phyloP scores from a whole-genome alignment of 2,797 vertebrate species.

The Okamejei kenojei region DNA sequence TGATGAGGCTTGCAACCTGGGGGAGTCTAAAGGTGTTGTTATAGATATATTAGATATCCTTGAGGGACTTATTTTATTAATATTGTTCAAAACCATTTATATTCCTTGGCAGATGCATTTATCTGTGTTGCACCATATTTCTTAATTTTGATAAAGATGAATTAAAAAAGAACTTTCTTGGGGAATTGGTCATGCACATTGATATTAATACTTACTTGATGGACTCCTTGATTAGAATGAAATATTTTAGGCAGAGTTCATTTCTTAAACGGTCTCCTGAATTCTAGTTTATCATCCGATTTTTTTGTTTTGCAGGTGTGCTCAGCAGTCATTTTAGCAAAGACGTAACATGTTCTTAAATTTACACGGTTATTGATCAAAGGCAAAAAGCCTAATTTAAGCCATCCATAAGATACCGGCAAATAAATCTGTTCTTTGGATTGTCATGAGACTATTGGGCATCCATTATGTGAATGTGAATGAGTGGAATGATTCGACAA shows the following conservation, averaged over 20 bases:
- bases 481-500: not conserved
- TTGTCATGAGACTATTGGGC: not conserved
- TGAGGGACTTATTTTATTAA: not conserved
- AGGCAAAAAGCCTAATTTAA: not conserved
- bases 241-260: not conserved
- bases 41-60: not conserved
- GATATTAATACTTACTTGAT: not conserved
- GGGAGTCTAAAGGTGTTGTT: not conserved
- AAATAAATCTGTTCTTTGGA: not conserved
- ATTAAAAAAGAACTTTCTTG: not conserved
- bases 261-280: not conserved
- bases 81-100: not conserved
- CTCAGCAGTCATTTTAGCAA: not conserved
- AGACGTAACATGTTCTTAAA: not conserved
- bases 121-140: not conserved
- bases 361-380: not conserved
- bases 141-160: slow-evolving; percentile 1
- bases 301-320: not conserved
- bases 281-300: not conserved
- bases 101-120: not conserved
- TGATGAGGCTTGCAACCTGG: not conserved
- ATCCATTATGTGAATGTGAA: not conserved
- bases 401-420: not conserved
- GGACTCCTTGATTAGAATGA: not conserved
- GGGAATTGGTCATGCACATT: not conserved